These are phyloP conservation scores for Drosophila mercatorum DNA, from an alignment of 2,888 invertebrate genomes.

Conservation along the genomic window DNA sequence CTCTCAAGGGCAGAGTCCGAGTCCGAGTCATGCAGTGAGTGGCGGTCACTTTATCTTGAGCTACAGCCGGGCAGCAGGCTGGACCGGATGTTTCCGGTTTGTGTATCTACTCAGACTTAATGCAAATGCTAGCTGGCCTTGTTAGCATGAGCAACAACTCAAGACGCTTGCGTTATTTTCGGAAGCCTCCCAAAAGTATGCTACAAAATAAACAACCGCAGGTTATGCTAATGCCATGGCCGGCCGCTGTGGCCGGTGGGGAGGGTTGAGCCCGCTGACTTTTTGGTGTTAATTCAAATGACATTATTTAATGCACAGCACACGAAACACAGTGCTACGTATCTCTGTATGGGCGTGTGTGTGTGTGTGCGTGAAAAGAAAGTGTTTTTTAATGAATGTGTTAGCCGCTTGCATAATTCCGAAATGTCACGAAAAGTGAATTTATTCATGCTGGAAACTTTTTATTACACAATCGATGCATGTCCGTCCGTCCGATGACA, in stretches of 20 bases:
- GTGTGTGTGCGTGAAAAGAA: slow-evolving; percentile 63
- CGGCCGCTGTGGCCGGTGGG: background rate
- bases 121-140: slow-evolving; percentile 74
- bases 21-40: slow-evolving; percentile 15
- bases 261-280: slow-evolving; percentile 15
- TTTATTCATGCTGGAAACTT: slow-evolving; percentile 38
- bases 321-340: slow-evolving; percentile 54
- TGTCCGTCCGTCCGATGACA: slow-evolving; percentile 15
- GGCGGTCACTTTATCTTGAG: background rate
- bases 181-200: slow-evolving; percentile 54
- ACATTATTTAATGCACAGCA: slow-evolving; percentile 75
- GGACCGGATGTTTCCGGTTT: slow-evolving; percentile 36
- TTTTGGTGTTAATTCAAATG: slow-evolving; percentile 75
- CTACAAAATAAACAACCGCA: slow-evolving; percentile 46
- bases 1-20: slow-evolving; percentile 25
- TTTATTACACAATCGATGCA: slow-evolving; percentile 48
- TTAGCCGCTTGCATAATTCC: slow-evolving; percentile 74
- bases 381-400: slow-evolving; percentile 73
- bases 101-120: slow-evolving; percentile 44
- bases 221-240: slow-evolving; percentile 65
- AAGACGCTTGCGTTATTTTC: slow-evolving; percentile 43
- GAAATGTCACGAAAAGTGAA: slow-evolving; percentile 47
- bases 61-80: slow-evolving; percentile 1
- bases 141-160: slow-evolving; percentile 52
- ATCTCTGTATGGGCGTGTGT: background rate